phyloP scores from a whole-genome alignment of 2,113 vertebrate species.

The Theropithecus gelada region DNA sequence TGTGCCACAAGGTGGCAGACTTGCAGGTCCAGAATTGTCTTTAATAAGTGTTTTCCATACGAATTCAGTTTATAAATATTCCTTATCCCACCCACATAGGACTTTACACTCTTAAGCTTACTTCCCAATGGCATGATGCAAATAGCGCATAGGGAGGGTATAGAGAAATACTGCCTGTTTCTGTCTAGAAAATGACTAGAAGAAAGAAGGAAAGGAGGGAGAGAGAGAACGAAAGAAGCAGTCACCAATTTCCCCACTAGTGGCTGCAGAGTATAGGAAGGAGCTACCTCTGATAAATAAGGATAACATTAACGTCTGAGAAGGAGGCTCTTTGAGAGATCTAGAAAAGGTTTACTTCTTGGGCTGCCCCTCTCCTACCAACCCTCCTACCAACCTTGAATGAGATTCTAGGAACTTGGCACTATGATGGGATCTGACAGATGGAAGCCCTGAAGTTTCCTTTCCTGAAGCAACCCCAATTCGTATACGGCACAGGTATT shows the following conservation, averaged over 20 bases:
- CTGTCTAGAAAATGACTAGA: neutral
- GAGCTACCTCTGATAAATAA: neutral
- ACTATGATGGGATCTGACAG: neutral
- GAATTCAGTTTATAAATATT: constrained; percentile 29
- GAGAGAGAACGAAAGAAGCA: neutral
- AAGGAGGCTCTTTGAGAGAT: neutral
- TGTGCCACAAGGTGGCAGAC: constrained; percentile 2
- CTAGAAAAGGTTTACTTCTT: neutral
- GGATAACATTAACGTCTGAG: neutral
- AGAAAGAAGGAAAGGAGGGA: neutral
- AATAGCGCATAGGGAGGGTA: neutral
- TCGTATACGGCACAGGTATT: neutral
- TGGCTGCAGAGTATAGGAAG: neutral
- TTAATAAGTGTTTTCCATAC: constrained; percentile 1
- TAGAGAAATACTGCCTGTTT: neutral
- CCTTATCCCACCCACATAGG: neutral
- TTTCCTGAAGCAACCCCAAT: neutral
- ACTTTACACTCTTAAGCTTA: neutral
- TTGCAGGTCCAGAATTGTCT: constrained; percentile 37
- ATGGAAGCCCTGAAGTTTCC: neutral
- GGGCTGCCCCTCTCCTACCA: neutral
- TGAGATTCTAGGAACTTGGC: neutral
- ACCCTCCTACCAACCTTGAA: neutral
- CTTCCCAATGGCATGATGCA: neutral
- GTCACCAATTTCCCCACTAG: neutral